These are phyloP conservation scores for Pseudopodoces humilis DNA, from an alignment of 2,113 vertebrate genomes.

Conservation along the genomic window DNA sequence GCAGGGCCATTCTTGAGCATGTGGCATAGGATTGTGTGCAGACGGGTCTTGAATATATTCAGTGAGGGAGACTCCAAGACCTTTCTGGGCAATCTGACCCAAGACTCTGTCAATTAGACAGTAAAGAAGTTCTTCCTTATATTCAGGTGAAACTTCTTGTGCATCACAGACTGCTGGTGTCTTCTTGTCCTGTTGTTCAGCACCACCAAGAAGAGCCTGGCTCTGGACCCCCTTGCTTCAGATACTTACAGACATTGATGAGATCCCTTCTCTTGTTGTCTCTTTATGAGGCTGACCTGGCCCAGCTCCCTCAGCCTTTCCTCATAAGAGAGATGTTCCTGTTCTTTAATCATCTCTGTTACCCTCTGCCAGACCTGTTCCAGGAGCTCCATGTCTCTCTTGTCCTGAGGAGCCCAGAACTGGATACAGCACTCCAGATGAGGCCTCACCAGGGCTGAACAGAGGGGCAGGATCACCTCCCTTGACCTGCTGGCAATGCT, in stretches of 20 bases:
- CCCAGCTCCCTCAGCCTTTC: fast-evolving
- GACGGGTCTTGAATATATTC: not conserved
- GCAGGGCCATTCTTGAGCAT: not conserved
- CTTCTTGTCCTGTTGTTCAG: not conserved
- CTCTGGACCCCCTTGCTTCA: not conserved
- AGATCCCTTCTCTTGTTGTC: not conserved
- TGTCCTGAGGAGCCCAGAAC: not conserved
- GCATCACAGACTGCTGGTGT: fast-evolving
- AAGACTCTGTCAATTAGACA: not conserved
- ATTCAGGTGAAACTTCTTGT: not conserved
- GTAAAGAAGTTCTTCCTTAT: not conserved
- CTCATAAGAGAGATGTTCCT: not conserved
- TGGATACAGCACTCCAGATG: too few relatives aligned
- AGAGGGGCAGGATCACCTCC: not conserved
- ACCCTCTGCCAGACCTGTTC: not conserved
- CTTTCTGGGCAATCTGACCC: not conserved
- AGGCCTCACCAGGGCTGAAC: not conserved
- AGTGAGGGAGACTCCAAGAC: not conserved
- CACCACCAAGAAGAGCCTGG: not conserved
- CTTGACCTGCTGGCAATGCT: not conserved
- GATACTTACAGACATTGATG: not conserved
- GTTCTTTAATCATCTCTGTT: not conserved
- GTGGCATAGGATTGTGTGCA: not conserved
- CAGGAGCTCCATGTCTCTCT: not conserved
- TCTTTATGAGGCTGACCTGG: fast-evolving